Base-by-base conservation (phyloP, 53 echinoderm and acorn worm species). In the Echinometra lucunter region DNA sequence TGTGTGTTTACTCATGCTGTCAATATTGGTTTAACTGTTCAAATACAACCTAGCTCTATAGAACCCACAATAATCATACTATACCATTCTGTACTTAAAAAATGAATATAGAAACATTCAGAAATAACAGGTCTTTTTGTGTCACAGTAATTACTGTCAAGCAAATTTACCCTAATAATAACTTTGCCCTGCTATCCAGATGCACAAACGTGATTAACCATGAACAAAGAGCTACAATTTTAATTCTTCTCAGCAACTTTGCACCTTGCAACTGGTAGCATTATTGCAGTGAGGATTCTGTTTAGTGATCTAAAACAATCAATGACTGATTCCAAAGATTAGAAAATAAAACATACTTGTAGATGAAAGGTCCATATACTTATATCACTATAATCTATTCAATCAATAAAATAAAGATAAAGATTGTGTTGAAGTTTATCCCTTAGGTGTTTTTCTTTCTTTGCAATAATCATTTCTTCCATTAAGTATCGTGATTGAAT, bases 1-100 rank as follows among this genome's bases (percentile, higher is more conserved):
- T 85, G 85, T 85, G 85, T 85, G 53, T 85, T 85, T 85, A 49
- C 85, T 85, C 85, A 85, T 85, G 85, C 47, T 85, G 47, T 30
- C 45, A 85, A 85, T 85, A 85, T 85, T 85, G 85, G 85, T 47
- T 85, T 47, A 85, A 30, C 53, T 85, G 85, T 85, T 85, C 85
- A 85, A 85, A 85, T 85, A 85, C 47, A 78, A 40, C 40, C 42
- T 1, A 47, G 49, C 85, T 85, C 85, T 49, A 85, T 45, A 49
- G 13, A 85, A 49, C 45, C 28, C 45, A 45, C 13, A 28, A 85
- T 85, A 30, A 53, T 53, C 47, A 85, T 85, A 85, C 28, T 4
- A 27, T 85, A 49, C 81, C 6, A 81, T 44, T 21, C 12, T 25
- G 53, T 30, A 90, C 90, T 90, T 58, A 37, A 89, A 16, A 89